A percentile compares a stretch with the other conserved stretches of the same genome.
Conservation (phyloP, 1,140 invertebrate species). For the Scaptomyza montana region DNA sequence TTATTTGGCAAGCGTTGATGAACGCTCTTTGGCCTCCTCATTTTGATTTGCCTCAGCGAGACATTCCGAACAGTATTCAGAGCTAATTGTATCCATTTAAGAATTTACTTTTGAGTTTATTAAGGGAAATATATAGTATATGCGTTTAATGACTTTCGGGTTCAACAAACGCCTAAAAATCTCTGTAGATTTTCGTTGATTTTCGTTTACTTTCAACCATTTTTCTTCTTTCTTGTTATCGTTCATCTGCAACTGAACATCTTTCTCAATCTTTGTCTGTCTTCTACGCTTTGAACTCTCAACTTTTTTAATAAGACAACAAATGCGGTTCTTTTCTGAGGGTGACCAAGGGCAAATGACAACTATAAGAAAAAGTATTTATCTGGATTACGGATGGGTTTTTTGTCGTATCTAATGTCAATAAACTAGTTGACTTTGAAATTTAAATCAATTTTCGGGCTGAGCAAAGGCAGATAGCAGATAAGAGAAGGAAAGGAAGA, state of each 20-base stretch:
- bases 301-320: slow-evolving; percentile 68
- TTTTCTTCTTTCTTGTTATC: slow-evolving; percentile 36
- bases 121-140: background rate
- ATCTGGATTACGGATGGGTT: slow-evolving; percentile 3
- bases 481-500: background rate
- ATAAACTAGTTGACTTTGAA: slow-evolving; percentile 74
- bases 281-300: slow-evolving; percentile 63
- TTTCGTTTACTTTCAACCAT: slow-evolving; percentile 35
- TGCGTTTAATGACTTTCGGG: slow-evolving; percentile 14
- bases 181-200: slow-evolving; percentile 47
- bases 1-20: slow-evolving; percentile 7
- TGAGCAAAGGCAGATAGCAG: slow-evolving; percentile 35
- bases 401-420: slow-evolving; percentile 63
- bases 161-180: slow-evolving; percentile 42
- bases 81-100: slow-evolving; percentile 34
- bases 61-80: background rate
- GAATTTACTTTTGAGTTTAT: slow-evolving; percentile 20
- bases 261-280: slow-evolving; percentile 46
- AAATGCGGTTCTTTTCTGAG: slow-evolving; percentile 38
- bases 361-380: slow-evolving; percentile 47
- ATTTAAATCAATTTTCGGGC: slow-evolving; percentile 65
- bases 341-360: slow-evolving; percentile 40
- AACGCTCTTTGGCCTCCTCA: slow-evolving; percentile 25
- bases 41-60: background rate
- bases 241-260: slow-evolving; percentile 24